These are phyloP conservation scores for Thunnus albacares DNA, from an alignment of 2,797 vertebrate genomes.

Conservation along the genomic window DNA sequence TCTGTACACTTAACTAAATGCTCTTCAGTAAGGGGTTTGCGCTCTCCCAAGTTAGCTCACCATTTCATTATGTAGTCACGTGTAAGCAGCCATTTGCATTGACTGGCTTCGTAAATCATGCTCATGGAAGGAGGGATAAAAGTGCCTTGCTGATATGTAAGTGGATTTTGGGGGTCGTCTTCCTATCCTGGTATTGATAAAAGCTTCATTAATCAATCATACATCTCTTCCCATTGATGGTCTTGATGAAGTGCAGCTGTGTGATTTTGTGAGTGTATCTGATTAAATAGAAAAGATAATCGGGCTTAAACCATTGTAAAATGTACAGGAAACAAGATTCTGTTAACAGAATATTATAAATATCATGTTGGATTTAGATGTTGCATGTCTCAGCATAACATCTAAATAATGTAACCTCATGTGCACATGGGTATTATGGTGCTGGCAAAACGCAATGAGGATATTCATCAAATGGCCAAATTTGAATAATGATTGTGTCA, in stretches of 20 bases:
- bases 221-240: constrained; percentile 59
- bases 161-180: constrained; percentile 70
- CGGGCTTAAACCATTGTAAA: neutral
- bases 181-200: constrained; percentile 68
- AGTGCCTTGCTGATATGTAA: constrained; percentile 72
- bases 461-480: constrained; percentile 32
- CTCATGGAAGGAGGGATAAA: constrained; percentile 68
- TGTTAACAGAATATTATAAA: constrained; percentile 16
- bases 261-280: constrained; percentile 11
- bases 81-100: constrained; percentile 55
- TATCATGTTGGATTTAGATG: constrained; percentile 5
- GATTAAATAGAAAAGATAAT: neutral
- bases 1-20: constrained; percentile 81
- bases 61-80: constrained; percentile 77
- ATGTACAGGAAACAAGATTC: neutral
- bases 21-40: constrained; percentile 59
- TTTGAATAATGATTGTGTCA: constrained; percentile 23
- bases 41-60: constrained; percentile 66
- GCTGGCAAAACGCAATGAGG: constrained; percentile 33
- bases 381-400: constrained; percentile 43
- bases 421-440: constrained; percentile 19
- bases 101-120: constrained; percentile 76
- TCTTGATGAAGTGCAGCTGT: constrained; percentile 40
- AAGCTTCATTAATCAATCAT: constrained; percentile 74
- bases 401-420: constrained; percentile 23